phyloP scores from a whole-genome alignment of 1,140 invertebrate genomes.

The Macrosteles quadrilineatus region DNA sequence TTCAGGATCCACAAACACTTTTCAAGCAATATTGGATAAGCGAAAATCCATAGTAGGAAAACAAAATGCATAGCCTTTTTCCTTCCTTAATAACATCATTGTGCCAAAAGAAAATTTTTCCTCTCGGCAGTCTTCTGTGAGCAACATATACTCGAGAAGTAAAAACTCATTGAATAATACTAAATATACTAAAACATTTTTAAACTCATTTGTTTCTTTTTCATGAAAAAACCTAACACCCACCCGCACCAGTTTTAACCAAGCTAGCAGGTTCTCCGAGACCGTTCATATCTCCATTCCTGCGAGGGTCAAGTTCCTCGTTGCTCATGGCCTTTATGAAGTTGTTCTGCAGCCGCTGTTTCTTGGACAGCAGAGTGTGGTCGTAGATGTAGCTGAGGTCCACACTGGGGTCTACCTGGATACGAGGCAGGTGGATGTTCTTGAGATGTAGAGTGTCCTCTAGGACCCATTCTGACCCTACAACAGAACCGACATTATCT shows the following conservation, averaged over 20 bases:
- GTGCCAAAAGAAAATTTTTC: no score
- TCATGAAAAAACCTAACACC: no score
- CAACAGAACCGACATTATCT: constrained; percentile 30
- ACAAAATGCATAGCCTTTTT: no score
- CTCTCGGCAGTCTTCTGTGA: no score
- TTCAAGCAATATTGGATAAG: no score
- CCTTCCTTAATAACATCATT: no score
- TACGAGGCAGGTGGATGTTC: constrained; percentile 82
- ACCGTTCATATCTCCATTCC: constrained; percentile 40
- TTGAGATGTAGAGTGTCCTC: constrained; percentile 94
- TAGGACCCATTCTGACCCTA: constrained; percentile 86
- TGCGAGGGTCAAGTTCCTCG: constrained; percentile 42
- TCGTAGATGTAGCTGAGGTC: constrained; percentile 84
- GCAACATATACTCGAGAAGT: no score
- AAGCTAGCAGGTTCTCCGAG: constrained; percentile 40
- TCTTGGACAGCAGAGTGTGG: constrained; percentile 64
- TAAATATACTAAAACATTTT: no score
- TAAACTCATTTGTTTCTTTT: no score
- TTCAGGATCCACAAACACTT: no score
- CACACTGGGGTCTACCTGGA: constrained; percentile 76
- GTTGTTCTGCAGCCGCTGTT: constrained; percentile 43
- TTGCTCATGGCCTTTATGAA: constrained; percentile 46
- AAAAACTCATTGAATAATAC: no score
- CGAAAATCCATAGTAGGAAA: no score
- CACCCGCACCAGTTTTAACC: constrained; percentile 42